A percentile compares a stretch with the other conserved stretches of the same genome.
Conservation (phyloP, 2,888 invertebrate genomes). For the Apamea anceps region DNA sequence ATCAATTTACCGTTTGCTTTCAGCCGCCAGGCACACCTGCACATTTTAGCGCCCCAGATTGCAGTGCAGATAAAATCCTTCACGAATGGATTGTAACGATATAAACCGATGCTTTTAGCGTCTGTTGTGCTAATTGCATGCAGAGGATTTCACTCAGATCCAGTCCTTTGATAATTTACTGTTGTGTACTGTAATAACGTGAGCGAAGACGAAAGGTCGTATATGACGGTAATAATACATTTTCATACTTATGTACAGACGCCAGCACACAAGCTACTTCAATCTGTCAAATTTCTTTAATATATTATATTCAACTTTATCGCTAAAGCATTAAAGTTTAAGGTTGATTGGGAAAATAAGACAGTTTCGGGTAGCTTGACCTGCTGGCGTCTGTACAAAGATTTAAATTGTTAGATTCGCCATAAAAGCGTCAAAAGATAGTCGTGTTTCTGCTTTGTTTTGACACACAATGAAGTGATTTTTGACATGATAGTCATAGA, state of each 20-base stretch:
- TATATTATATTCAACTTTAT: too few species aligned
- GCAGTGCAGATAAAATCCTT: conserved; percentile 68
- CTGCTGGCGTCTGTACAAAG: not conserved
- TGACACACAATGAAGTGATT: not conserved
- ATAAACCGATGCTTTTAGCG: conserved; percentile 74
- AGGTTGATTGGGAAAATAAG: too few species aligned
- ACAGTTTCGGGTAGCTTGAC: too few species aligned
- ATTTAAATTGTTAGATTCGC: not conserved
- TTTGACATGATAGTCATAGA: not conserved
- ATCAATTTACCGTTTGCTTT: not conserved
- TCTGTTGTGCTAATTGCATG: conserved; percentile 73
- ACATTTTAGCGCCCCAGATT: conserved; percentile 63
- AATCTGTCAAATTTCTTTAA: too few species aligned
- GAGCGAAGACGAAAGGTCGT: conserved; percentile 41
- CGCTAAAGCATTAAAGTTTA: too few species aligned
- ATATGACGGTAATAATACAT: conserved; percentile 14
- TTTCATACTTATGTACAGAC: conserved; percentile 3
- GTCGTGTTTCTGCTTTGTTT: not conserved
- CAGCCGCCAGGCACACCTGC: not conserved
- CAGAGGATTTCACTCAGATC: conserved; percentile 70
- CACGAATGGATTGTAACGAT: conserved; percentile 71
- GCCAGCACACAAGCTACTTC: too few species aligned
- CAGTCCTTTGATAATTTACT: conserved; percentile 67
- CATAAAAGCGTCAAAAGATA: not conserved
- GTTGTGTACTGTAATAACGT: conserved; percentile 61